Evolutionary conservation across 1,140 invertebrate genomes (phyloP).

Genomic region (Anastrepha ludens): DNA sequence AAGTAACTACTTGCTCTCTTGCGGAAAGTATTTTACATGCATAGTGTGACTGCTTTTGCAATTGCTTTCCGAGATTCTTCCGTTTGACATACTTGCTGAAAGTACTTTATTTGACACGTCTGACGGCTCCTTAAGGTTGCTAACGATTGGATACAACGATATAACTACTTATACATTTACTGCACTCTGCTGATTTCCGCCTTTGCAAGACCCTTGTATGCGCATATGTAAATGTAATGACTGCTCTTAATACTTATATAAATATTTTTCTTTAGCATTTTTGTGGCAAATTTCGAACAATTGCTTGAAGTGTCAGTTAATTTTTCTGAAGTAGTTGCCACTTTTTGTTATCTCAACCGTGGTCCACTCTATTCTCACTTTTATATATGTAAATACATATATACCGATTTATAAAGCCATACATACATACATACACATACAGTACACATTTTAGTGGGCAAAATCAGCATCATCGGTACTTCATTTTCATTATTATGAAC

Average conservation of each 20-base stretch:
- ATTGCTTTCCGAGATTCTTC: too few species aligned
- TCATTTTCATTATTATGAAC: neutral
- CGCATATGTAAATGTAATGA: too few species aligned
- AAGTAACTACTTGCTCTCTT: too few species aligned
- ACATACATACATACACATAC: neutral
- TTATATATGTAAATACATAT: neutral
- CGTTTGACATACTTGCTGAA: too few species aligned
- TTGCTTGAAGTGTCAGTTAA: conserved; percentile 53
- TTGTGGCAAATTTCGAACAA: neutral
- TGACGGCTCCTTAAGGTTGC: too few species aligned
- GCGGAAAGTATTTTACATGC: too few species aligned
- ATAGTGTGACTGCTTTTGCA: too few species aligned
- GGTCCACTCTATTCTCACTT: conserved; percentile 4
- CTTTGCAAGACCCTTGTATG: too few species aligned
- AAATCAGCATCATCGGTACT: neutral
- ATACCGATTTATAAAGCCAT: neutral
- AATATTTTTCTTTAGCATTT: conserved; percentile 27
- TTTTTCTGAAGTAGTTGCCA: conserved; percentile 57
- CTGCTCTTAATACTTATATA: neutral
- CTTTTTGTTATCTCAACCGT: conserved; percentile 14
- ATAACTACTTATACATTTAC: too few species aligned
- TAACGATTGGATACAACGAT: too few species aligned
- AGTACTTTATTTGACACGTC: too few species aligned
- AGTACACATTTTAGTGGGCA: neutral
- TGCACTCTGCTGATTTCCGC: too few species aligned